phyloP scores from a whole-genome alignment of 1,140 invertebrate species.

The Drosophila ficusphila region DNA sequence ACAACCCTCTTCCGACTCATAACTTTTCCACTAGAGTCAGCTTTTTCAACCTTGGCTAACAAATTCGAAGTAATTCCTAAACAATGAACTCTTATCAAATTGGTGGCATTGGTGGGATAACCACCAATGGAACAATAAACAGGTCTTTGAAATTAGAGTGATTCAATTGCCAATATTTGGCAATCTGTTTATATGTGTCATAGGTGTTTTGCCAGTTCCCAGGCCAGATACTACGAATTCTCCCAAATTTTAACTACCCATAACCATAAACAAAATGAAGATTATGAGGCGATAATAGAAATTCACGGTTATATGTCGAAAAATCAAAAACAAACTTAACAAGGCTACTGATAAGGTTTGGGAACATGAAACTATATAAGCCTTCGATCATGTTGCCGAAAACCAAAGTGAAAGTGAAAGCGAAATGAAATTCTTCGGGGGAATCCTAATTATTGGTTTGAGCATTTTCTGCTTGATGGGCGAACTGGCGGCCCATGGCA shows the following conservation, averaged over 20 bases:
- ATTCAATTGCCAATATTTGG: slow-evolving; percentile 33
- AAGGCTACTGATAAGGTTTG: slow-evolving; percentile 31
- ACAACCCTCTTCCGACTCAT: too few species aligned
- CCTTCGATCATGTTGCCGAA: neutral
- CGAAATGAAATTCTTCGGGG: slow-evolving; percentile 35
- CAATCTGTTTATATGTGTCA: slow-evolving; percentile 40
- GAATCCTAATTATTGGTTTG: slow-evolving; percentile 15
- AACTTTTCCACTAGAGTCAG: neutral
- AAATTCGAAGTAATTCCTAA: neutral
- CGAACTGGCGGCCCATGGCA: slow-evolving; percentile 86
- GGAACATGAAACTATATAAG: slow-evolving; percentile 55
- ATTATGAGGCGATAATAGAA: slow-evolving; percentile 47
- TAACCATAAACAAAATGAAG: slow-evolving; percentile 38
- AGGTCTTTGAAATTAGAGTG: slow-evolving; percentile 17
- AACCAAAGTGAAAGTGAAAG: slow-evolving; percentile 28
- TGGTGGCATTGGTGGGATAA: slow-evolving; percentile 34
- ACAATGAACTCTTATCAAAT: slow-evolving; percentile 31
- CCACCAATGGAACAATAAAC: slow-evolving; percentile 2
- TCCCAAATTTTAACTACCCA: slow-evolving; percentile 43
- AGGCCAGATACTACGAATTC: slow-evolving; percentile 43
- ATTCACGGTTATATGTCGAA: slow-evolving; percentile 9
- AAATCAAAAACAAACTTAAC: slow-evolving; percentile 47
- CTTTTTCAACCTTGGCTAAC: slow-evolving; percentile 23
- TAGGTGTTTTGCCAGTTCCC: slow-evolving; percentile 31
- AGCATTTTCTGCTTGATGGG: neutral